phyloP scores from a whole-genome alignment of 2,113 vertebrate species.

The Polypterus bichir region DNA sequence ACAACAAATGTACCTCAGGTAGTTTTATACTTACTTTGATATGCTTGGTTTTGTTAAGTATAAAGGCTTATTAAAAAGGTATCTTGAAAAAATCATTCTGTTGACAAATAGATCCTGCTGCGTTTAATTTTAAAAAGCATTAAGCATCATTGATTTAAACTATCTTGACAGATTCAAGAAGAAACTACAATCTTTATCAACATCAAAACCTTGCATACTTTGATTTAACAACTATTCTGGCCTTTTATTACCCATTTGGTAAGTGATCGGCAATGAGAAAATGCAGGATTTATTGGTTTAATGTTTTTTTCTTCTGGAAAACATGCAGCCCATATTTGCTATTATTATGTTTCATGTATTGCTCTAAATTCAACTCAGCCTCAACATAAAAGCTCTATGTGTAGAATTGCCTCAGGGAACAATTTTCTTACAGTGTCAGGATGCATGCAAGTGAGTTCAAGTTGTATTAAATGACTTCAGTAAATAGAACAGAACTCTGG shows the following conservation, averaged over 20 bases:
- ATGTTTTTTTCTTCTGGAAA: constrained; percentile 6
- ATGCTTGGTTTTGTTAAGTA: not conserved
- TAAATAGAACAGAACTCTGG: too few species aligned
- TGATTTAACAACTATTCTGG: constrained; percentile 8
- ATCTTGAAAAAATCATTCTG: not conserved
- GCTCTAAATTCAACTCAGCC: constrained; percentile 13
- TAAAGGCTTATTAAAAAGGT: not conserved
- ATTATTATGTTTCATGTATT: constrained; percentile 19
- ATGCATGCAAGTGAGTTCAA: constrained; percentile 22
- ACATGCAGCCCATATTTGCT: constrained; percentile 17
- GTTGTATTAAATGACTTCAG: constrained; percentile 10
- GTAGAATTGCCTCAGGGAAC: constrained; percentile 27
- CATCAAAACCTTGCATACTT: constrained; percentile 5
- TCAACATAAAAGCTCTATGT: constrained; percentile 20
- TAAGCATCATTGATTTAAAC: constrained; percentile 5
- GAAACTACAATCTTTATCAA: constrained; percentile 2
- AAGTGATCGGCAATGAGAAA: constrained; percentile 3
- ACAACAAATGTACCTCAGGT: not conserved
- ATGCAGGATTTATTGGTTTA: constrained; percentile 2
- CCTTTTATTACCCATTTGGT: constrained; percentile 2
- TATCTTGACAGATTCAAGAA: constrained; percentile 7
- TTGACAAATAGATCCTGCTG: constrained; percentile 1
- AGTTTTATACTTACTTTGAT: not conserved
- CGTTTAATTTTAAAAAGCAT: not conserved
- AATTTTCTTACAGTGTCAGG: constrained; percentile 23